These are phyloP conservation scores for Stomatorhinus walkeri DNA, from an alignment of 2,797 vertebrate species.

Conservation along the genomic window DNA sequence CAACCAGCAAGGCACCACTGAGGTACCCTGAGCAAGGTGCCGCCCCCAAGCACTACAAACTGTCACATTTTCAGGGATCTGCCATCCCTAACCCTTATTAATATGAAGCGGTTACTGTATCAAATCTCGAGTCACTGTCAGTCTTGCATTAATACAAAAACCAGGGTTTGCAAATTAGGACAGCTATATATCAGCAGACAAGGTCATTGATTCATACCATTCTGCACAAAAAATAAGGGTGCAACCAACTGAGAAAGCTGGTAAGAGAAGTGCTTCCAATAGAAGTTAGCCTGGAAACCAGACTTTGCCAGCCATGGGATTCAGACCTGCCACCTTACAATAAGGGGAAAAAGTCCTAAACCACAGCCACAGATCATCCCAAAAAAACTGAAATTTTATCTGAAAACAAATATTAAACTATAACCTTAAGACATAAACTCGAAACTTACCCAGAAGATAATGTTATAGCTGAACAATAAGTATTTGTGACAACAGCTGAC, in stretches of 20 bases:
- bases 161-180: not conserved
- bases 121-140: not conserved
- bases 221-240: not conserved
- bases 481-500: conserved; percentile 97
- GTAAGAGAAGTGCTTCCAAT: not conserved
- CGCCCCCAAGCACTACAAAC: not conserved
- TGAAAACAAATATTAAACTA: not conserved
- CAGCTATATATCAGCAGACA: not conserved
- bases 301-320: not conserved
- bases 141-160: not conserved
- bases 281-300: not conserved
- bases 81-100: not conserved
- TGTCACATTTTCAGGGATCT: not conserved
- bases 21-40: no score
- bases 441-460: conserved; percentile 88
- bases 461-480: conserved; percentile 94
- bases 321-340: not conserved
- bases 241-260: not conserved
- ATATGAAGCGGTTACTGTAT: not conserved
- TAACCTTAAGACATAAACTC: not conserved
- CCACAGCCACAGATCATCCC: not conserved
- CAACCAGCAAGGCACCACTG: not conserved
- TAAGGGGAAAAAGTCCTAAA: not conserved
- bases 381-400: not conserved
- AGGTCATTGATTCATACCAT: not conserved